A percentile compares a stretch with the other conserved stretches of the same genome.
Conservation (phyloP, 1,140 invertebrate species). For the Agrypnia vestita region DNA sequence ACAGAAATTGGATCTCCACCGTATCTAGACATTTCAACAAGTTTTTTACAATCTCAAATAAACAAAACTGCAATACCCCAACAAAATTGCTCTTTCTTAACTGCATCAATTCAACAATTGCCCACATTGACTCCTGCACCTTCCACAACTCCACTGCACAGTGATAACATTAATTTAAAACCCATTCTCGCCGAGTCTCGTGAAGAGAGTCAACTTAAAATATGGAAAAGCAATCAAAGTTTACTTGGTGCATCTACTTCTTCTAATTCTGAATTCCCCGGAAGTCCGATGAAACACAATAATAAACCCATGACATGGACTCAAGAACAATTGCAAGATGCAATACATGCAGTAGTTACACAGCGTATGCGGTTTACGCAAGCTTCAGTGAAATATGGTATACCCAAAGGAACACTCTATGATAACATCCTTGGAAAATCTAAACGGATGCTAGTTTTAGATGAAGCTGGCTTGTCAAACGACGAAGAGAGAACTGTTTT, state of each 20-base stretch:
- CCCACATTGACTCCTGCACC: background rate
- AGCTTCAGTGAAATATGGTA: constrained; percentile 80
- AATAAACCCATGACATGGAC: constrained; percentile 85
- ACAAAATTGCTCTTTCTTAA: background rate
- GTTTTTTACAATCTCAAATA: constrained; percentile 26
- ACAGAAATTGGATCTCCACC: constrained; percentile 28
- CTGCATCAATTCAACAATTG: background rate
- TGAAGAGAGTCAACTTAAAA: constrained; percentile 22
- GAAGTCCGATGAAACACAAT: constrained; percentile 56
- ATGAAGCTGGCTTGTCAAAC: constrained; percentile 77
- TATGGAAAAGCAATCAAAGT: constrained; percentile 35
- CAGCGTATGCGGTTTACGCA: constrained; percentile 86
- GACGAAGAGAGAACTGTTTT: constrained; percentile 79
- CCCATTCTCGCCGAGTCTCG: background rate
- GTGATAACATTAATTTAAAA: background rate
- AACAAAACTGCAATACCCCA: constrained; percentile 23
- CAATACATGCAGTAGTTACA: constrained; percentile 82
- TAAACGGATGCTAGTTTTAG: constrained; percentile 83
- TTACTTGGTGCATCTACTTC: constrained; percentile 57
- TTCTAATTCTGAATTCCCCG: constrained; percentile 16
- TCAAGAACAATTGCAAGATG: constrained; percentile 82
- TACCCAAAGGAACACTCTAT: constrained; percentile 85
- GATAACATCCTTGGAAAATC: constrained; percentile 87
- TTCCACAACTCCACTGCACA: background rate
- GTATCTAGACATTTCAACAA: constrained; percentile 15